These are phyloP conservation scores for Mus pahari DNA, from an alignment of 2,113 vertebrate species.

Conservation along the genomic window DNA sequence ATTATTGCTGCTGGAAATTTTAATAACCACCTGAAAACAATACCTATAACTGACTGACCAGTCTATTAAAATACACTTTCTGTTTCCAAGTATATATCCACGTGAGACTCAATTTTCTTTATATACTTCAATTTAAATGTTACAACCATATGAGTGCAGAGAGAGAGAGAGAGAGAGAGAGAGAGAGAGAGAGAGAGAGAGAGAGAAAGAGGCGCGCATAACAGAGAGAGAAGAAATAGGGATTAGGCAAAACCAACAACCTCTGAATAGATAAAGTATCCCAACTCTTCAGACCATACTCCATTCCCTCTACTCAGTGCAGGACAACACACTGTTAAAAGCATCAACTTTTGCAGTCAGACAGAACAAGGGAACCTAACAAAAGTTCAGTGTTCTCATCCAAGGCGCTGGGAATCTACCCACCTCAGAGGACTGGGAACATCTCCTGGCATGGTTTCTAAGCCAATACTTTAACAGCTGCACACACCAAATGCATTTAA, in stretches of 20 bases:
- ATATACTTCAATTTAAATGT: not conserved
- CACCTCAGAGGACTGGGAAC: not conserved
- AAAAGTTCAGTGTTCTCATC: not conserved
- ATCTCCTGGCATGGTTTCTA: not conserved
- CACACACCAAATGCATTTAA: not conserved
- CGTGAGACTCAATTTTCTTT: not conserved
- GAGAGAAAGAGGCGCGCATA: no score
- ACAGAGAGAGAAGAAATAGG: not conserved
- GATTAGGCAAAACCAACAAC: not conserved
- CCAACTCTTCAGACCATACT: not conserved
- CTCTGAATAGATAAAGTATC: not conserved
- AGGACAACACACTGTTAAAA: not conserved
- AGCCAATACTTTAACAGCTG: not conserved
- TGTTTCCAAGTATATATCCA: not conserved
- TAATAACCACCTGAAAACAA: not conserved
- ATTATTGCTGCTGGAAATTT: not conserved
- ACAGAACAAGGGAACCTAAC: not conserved
- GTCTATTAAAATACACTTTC: not conserved
- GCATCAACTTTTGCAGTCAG: not conserved
- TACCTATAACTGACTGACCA: not conserved
- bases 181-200: not conserved
- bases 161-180: no score
- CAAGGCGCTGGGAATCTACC: not conserved
- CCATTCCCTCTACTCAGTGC: not conserved
- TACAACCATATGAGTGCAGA: not conserved